These are phyloP conservation scores for Ammodytes dubius DNA, from an alignment of 2,113 vertebrate species.

Conservation along the genomic window DNA sequence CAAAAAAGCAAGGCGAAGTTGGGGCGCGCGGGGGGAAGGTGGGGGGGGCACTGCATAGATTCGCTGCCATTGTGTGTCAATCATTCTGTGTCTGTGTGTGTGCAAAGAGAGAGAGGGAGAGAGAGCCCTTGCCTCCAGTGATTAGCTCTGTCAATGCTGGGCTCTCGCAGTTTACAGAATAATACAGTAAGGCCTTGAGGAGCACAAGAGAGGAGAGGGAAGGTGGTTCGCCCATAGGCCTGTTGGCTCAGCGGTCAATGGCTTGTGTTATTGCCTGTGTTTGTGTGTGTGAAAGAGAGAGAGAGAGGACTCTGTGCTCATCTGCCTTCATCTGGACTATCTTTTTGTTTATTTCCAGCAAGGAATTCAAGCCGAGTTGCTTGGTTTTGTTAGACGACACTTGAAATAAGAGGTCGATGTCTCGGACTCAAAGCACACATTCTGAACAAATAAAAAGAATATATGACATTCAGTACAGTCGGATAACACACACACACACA, in stretches of 20 bases:
- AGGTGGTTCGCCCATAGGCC: conserved; percentile 68
- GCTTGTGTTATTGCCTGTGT: conserved; percentile 51
- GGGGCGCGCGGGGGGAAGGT: no score
- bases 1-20: conserved; percentile 72
- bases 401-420: conserved; percentile 48
- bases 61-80: conserved; percentile 88
- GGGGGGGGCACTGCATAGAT: conserved; percentile 83
- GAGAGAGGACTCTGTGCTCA: conserved; percentile 54
- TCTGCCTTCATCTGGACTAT: conserved; percentile 48
- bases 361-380: conserved; percentile 50
- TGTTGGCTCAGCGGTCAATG: conserved; percentile 65
- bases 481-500: conserved; percentile 19
- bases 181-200: conserved; percentile 86
- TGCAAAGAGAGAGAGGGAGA: conserved; percentile 43
- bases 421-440: conserved; percentile 24
- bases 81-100: conserved; percentile 77
- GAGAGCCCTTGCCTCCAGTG: conserved; percentile 80
- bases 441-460: conserved; percentile 30
- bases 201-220: conserved; percentile 72
- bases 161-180: conserved; percentile 83
- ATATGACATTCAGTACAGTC: conserved; percentile 26
- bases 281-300: conserved; percentile 47
- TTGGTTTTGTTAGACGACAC: conserved; percentile 50
- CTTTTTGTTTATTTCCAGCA: conserved; percentile 57
- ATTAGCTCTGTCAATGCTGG: conserved; percentile 87